phyloP scores from a whole-genome alignment of 2,113 vertebrate genomes.

The Vidua chalybeata region DNA sequence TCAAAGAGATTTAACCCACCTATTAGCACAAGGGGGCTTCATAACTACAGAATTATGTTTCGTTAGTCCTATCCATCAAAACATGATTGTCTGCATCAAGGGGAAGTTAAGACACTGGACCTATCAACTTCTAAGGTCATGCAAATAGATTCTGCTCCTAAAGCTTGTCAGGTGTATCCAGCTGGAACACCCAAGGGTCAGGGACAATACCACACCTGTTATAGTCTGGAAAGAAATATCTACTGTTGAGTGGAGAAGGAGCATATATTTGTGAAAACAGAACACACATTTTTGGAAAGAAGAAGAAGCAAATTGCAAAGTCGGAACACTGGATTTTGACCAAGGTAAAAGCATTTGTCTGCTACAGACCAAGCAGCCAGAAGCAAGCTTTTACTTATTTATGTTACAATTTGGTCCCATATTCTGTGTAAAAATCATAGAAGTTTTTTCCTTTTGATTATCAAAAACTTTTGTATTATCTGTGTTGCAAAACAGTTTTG shows the following conservation, averaged over 20 bases:
- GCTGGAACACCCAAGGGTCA: constrained; percentile 22
- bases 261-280: background rate
- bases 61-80: constrained; percentile 48
- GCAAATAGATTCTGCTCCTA: constrained; percentile 3
- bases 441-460: background rate
- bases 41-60: constrained; percentile 42
- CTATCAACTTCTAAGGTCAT: constrained; percentile 53
- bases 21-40: background rate
- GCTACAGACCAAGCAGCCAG: background rate
- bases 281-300: background rate
- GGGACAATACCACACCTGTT: background rate
- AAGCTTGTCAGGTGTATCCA: constrained; percentile 8
- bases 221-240: background rate
- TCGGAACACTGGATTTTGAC: background rate
- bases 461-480: background rate
- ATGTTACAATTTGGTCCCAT: background rate
- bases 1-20: constrained; percentile 34
- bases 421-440: background rate
- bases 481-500: background rate
- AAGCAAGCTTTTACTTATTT: background rate
- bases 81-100: background rate
- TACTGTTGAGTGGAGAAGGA: background rate
- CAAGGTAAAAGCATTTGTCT: background rate
- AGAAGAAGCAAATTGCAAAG: background rate
- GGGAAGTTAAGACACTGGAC: background rate